Percentiles rank a stretch among this genome's conserved stretches.
These are phyloP conservation scores for Typhlichthys eigenmanni DNA, from an alignment of 2,797 vertebrate species.

Conservation along the genomic window DNA sequence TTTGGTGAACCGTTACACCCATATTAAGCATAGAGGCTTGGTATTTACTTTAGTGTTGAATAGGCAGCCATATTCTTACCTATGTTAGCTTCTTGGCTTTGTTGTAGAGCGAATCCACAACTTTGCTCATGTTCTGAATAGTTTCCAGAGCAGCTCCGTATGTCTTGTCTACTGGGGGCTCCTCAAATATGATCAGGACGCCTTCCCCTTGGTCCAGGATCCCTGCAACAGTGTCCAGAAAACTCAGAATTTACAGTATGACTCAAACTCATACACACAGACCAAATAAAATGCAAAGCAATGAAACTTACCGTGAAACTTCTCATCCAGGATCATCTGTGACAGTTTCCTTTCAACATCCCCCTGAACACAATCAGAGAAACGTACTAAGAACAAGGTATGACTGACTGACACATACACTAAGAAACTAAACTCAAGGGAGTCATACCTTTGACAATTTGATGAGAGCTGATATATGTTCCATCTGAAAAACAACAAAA, in stretches of 20 bases:
- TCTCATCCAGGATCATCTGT: conserved; percentile 98
- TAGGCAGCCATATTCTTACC: conserved; percentile 65
- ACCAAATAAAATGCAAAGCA: background rate
- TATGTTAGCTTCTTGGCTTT: conserved; percentile 99
- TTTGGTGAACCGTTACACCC: no score
- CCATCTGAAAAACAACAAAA: conserved; percentile 79
- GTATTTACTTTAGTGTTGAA: background rate
- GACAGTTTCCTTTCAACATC: conserved; percentile 98
- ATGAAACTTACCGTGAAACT: conserved; percentile 90
- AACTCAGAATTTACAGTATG: background rate
- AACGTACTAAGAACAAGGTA: background rate
- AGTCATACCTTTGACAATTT: conserved; percentile 92
- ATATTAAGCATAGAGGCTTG: no score
- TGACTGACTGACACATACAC: background rate
- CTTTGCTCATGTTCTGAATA: conserved; percentile 99
- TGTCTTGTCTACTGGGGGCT: conserved; percentile 98
- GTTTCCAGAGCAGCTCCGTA: conserved; percentile 98
- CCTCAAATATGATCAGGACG: conserved; percentile 97
- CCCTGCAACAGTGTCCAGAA: conserved; percentile 68
- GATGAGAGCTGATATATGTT: conserved; percentile 97
- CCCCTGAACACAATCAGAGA: conserved; percentile 72
- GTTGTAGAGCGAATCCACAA: conserved; percentile 99
- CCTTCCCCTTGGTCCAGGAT: conserved; percentile 99
- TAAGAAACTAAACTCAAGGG: background rate
- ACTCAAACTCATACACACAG: background rate